These are phyloP conservation scores for Mystacides longicornis DNA, from an alignment of 2,888 invertebrate species.

Conservation along the genomic window DNA sequence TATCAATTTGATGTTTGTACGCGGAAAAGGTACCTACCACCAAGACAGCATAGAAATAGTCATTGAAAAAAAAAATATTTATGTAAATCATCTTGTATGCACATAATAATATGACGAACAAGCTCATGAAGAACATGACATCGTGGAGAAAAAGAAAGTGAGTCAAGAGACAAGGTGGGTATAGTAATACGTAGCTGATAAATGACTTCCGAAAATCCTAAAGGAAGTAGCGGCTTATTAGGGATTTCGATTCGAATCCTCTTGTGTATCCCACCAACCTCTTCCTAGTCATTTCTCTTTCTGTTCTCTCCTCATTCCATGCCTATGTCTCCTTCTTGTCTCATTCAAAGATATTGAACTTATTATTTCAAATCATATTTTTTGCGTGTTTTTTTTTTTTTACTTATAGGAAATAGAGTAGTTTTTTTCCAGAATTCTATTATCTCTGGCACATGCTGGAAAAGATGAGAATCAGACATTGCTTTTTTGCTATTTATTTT, in stretches of 20 bases:
- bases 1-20: no score
- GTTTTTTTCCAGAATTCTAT: no score
- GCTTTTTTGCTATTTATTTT: no score
- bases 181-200: conserved; percentile 54
- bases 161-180: conserved; percentile 45
- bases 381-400: conserved; percentile 17
- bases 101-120: no score
- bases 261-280: conserved; percentile 21
- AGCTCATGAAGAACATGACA: not conserved
- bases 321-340: not conserved
- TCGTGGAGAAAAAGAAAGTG: conserved; percentile 16
- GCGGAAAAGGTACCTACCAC: no score
- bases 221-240: conserved; percentile 55
- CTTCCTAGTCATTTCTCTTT: conserved; percentile 4
- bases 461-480: no score
- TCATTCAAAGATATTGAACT: conserved; percentile 12
- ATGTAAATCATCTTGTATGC: no score
- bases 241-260: conserved; percentile 41
- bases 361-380: conserved; percentile 25
- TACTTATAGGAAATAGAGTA: no score
- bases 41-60: no score
- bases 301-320: not conserved
- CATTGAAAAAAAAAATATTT: no score
- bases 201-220: conserved; percentile 56
- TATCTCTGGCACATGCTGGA: no score